Evolutionary conservation across 2,113 vertebrate genomes (phyloP).

Genomic region (Tapirus terrestris): DNA sequence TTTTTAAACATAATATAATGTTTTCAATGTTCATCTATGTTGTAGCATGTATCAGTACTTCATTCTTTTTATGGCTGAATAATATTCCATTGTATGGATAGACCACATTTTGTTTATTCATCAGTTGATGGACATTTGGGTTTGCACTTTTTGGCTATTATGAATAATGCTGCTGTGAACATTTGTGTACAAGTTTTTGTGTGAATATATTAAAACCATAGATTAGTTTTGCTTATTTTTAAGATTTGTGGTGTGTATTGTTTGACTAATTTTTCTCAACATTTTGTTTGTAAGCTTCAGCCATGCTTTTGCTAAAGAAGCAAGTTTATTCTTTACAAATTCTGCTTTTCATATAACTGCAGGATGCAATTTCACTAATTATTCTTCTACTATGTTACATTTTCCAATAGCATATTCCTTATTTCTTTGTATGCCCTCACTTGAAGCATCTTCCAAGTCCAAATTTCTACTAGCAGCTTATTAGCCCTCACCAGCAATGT

Average conservation of each 20-base stretch:
- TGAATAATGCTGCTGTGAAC: background rate
- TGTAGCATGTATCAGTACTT: background rate
- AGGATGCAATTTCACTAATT: too few species aligned
- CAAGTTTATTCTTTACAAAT: too few species aligned
- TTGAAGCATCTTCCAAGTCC: too few species aligned
- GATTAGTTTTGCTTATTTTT: conserved; percentile 3
- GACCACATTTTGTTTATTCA: background rate
- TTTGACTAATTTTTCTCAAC: background rate
- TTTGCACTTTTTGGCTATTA: background rate
- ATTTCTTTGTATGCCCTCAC: too few species aligned
- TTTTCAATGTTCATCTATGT: background rate
- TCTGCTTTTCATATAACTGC: too few species aligned
- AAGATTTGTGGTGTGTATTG: background rate
- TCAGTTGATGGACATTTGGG: background rate
- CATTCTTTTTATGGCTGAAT: background rate
- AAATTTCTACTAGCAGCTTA: too few species aligned
- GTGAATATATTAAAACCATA: background rate
- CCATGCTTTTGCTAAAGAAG: background rate
- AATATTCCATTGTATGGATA: background rate
- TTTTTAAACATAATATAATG: background rate
- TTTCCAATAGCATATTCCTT: too few species aligned
- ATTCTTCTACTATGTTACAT: too few species aligned
- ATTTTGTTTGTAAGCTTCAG: conserved; percentile 40
- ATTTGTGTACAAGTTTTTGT: background rate
- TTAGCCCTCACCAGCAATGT: too few species aligned